These are phyloP conservation scores for Rhombomys opimus DNA, from an alignment of 2,113 vertebrate species.

Conservation along the genomic window DNA sequence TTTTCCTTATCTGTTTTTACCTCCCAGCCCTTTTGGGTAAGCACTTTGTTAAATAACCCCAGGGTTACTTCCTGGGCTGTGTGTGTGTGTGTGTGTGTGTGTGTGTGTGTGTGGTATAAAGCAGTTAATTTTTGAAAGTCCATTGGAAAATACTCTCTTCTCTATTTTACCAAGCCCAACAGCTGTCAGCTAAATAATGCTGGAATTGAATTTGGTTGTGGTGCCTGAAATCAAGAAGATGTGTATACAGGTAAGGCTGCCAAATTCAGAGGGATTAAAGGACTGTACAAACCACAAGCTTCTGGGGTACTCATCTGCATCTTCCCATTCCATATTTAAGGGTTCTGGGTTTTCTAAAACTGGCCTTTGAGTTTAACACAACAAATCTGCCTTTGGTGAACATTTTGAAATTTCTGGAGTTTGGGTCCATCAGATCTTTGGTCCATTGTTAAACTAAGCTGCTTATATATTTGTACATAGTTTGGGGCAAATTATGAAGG, in stretches of 20 bases:
- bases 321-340: neutral
- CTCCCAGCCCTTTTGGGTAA: neutral
- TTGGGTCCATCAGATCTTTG: neutral
- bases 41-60: neutral
- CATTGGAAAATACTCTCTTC: neutral
- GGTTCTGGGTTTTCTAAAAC: neutral
- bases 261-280: neutral
- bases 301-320: neutral
- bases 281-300: neutral
- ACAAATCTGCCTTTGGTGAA: neutral
- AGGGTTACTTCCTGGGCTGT: neutral
- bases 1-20: slow-evolving; percentile 15
- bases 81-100: neutral
- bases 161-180: neutral
- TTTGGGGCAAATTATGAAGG: neutral
- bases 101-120: neutral
- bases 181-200: neutral
- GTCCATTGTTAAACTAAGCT: neutral
- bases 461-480: neutral
- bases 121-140: neutral
- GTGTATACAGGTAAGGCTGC: neutral
- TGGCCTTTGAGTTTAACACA: neutral
- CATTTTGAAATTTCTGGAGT: neutral
- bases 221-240: neutral
- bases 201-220: neutral